Percentiles rank a stretch among this genome's conserved stretches.
Conservation (phyloP, 2,888 invertebrate species). For the Imbricaverruca yamaguchii region DNA sequence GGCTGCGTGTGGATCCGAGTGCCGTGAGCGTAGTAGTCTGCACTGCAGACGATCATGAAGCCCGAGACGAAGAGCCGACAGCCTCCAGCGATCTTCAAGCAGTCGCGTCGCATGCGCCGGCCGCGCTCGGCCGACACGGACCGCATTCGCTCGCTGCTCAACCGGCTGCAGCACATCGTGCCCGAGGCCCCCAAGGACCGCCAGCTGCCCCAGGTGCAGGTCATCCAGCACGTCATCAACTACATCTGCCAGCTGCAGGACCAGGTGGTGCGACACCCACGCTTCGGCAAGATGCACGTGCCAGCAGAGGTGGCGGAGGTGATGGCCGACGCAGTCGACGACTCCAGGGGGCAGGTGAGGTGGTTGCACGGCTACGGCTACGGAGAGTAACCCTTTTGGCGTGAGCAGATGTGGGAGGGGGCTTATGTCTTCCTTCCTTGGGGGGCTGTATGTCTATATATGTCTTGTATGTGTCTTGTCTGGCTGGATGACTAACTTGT, state of each 20-base stretch:
- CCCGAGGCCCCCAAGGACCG: conserved; percentile 14
- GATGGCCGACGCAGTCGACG: too few species aligned
- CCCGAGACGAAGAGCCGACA: background rate
- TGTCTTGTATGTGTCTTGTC: too few species aligned
- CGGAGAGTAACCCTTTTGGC: too few species aligned
- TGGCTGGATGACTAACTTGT: too few species aligned
- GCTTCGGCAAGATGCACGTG: background rate
- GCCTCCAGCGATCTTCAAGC: background rate
- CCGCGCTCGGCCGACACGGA: conserved; percentile 7
- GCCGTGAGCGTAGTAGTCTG: too few species aligned
- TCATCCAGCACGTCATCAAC: conserved; percentile 11
- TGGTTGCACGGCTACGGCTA: too few species aligned
- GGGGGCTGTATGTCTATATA: too few species aligned
- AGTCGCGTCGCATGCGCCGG: background rate
- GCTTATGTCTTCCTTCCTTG: too few species aligned
- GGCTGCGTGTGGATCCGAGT: too few species aligned
- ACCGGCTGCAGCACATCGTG: conserved; percentile 1
- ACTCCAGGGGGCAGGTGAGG: too few species aligned
- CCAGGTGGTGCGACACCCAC: conserved; percentile 1
- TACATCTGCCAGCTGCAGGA: conserved; percentile 17
- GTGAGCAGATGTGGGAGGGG: too few species aligned
- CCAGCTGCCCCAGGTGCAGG: conserved; percentile 14
- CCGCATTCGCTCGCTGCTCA: background rate
- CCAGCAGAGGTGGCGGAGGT: background rate
- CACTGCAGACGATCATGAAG: background rate